Conservation (phyloP, 2,888 invertebrate species). For the Calliscelio sp. region DNA sequence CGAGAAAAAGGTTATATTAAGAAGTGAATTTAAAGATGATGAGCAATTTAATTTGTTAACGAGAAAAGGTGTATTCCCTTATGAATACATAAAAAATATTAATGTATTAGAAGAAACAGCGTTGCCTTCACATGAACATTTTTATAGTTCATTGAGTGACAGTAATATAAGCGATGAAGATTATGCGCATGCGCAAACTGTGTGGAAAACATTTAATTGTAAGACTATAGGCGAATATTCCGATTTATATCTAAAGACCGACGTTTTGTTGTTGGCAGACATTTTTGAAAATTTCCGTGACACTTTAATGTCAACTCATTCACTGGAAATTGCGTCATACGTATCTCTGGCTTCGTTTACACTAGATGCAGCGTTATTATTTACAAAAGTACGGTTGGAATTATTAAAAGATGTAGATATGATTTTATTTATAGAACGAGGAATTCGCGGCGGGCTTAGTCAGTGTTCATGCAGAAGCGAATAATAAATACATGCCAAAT, state of each 20-base stretch:
- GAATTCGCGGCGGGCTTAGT: not conserved
- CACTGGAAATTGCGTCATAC: constrained; percentile 9
- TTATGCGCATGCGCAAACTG: constrained; percentile 78
- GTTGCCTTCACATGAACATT: constrained; percentile 70
- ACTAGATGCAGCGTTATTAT: not conserved
- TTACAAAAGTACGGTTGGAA: not conserved
- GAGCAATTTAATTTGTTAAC: constrained; percentile 5
- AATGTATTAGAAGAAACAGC: constrained; percentile 73
- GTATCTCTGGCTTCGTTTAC: not conserved
- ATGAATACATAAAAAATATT: constrained; percentile 77
- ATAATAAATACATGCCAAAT: not conserved
- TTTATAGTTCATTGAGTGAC: constrained; percentile 76
- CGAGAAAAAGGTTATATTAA: constrained; percentile 33
- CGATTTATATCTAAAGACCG: constrained; percentile 46
- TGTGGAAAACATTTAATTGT: constrained; percentile 35
- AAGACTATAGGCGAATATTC: constrained; percentile 31
- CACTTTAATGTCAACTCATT: constrained; percentile 6
- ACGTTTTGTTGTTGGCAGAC: constrained; percentile 9
- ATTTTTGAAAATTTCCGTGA: constrained; percentile 31
- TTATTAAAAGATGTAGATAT: constrained; percentile 14
- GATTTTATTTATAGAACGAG: not conserved
- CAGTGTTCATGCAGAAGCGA: not conserved
- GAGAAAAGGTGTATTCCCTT: constrained; percentile 78
- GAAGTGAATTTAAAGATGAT: constrained; percentile 11
- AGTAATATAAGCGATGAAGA: constrained; percentile 65